These are phyloP conservation scores for Kuschelorhynchus macadamiae DNA, from an alignment of 2,888 invertebrate genomes.

Conservation along the genomic window DNA sequence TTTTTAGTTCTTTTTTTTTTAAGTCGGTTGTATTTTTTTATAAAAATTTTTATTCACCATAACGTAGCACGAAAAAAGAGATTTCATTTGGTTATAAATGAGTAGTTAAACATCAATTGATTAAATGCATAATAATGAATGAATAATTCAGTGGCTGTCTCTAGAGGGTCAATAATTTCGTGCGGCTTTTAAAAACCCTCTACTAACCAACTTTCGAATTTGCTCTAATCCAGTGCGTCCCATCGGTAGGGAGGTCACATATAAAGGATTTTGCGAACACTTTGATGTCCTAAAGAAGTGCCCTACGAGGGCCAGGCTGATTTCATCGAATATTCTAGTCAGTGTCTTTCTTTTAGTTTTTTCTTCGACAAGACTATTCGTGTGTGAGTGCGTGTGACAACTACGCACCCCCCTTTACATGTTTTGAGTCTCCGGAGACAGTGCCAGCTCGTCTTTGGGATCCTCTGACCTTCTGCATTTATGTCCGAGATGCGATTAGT, in stretches of 20 bases:
- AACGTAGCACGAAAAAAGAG: no score
- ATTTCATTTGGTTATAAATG: no score
- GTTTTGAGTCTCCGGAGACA: slow-evolving; percentile 42
- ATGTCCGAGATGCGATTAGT: no score
- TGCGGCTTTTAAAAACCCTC: no score
- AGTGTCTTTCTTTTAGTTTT: slow-evolving; percentile 67
- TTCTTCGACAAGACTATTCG: slow-evolving; percentile 63
- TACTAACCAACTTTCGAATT: slow-evolving; percentile 3
- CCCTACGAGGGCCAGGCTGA: slow-evolving; percentile 62
- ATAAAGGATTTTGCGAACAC: slow-evolving; percentile 65
- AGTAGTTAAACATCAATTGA: no score
- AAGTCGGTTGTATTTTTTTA: no score
- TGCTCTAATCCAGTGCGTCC: slow-evolving; percentile 37
- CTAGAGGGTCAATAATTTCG: no score
- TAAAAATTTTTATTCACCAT: no score
- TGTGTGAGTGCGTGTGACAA: slow-evolving; percentile 61
- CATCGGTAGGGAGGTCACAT: slow-evolving; percentile 66
- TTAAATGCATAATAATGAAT: no score
- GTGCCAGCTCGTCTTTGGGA: slow-evolving; percentile 40
- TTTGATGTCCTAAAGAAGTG: slow-evolving; percentile 63
- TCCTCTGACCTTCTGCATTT: neutral
- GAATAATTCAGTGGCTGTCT: no score
- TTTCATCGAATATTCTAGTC: slow-evolving; percentile 69
- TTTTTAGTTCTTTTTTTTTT: no score
- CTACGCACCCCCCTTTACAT: slow-evolving; percentile 43